These are phyloP conservation scores for Boloria selene DNA, from an alignment of 2,888 invertebrate species.

Conservation along the genomic window DNA sequence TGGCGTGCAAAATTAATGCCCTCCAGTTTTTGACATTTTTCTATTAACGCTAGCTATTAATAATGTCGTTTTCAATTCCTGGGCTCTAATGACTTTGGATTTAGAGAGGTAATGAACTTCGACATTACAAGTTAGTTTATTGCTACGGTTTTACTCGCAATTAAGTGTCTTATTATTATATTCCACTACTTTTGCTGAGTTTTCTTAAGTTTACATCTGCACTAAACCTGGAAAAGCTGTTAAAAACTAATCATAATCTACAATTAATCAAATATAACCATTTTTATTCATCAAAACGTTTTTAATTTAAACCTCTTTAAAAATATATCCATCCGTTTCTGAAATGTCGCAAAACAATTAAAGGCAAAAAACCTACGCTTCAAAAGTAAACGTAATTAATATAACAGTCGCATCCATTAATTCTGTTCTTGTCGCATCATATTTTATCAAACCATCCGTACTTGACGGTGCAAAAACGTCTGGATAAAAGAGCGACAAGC, in stretches of 20 bases:
- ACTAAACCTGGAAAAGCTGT: too few relatives aligned
- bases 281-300: neutral
- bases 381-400: slow-evolving; percentile 57
- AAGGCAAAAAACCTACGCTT: slow-evolving; percentile 30
- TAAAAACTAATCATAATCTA: neutral
- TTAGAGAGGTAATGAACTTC: too few relatives aligned
- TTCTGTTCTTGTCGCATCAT: slow-evolving; percentile 61
- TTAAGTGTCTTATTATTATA: too few relatives aligned
- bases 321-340: slow-evolving; percentile 19
- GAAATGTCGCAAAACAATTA: slow-evolving; percentile 26
- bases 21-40: slow-evolving; percentile 55
- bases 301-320: slow-evolving; percentile 5
- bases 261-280: too few relatives aligned
- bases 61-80: slow-evolving; percentile 30
- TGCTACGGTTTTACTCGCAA: too few relatives aligned
- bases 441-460: slow-evolving; percentile 53
- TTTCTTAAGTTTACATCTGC: too few relatives aligned
- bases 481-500: slow-evolving; percentile 51
- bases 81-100: slow-evolving; percentile 2
- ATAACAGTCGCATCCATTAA: slow-evolving; percentile 60
- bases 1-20: slow-evolving; percentile 52
- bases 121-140: too few relatives aligned
- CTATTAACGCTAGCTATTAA: slow-evolving; percentile 52
- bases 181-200: too few relatives aligned
- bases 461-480: slow-evolving; percentile 50